phyloP scores from a whole-genome alignment of 1,140 invertebrate species.

The Augochlora pura region DNA sequence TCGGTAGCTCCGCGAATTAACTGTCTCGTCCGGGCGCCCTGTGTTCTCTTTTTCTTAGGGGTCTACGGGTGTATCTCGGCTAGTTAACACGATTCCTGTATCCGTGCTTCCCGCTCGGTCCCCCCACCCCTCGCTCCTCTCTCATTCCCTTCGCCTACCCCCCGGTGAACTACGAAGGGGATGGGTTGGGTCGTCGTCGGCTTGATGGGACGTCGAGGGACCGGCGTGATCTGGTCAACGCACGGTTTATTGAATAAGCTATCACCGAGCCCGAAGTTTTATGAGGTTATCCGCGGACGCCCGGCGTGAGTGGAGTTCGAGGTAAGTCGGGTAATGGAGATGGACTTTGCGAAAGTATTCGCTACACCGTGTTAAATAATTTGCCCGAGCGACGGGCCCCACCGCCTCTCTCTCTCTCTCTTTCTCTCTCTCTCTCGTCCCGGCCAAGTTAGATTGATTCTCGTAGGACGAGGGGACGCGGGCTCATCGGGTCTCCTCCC shows the following conservation, averaged over 20 bases:
- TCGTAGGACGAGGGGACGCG: background rate
- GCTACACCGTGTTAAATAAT: constrained; percentile 37
- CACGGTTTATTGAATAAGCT: constrained; percentile 50
- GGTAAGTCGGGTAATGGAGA: constrained; percentile 34
- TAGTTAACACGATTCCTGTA: too few relatives aligned
- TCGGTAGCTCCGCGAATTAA: too few relatives aligned
- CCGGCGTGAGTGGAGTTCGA: constrained; percentile 21
- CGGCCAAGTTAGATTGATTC: constrained; percentile 24
- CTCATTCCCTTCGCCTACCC: too few relatives aligned
- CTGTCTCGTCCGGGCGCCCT: too few relatives aligned
- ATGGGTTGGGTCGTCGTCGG: too few relatives aligned
- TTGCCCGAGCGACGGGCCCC: background rate
- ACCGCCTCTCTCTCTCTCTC: too few relatives aligned
- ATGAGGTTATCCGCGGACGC: constrained; percentile 18
- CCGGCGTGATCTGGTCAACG: constrained; percentile 40
- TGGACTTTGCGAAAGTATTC: constrained; percentile 40
- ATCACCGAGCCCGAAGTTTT: constrained; percentile 27
- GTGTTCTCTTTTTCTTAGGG: background rate
- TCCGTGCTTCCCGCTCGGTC: too few relatives aligned
- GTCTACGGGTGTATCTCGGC: background rate
- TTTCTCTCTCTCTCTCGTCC: too few relatives aligned
- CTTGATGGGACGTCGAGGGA: constrained; percentile 9
- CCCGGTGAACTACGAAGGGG: too few relatives aligned
- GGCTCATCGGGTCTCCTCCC: background rate
- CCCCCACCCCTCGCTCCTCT: too few relatives aligned